These are phyloP conservation scores for Scomber japonicus DNA, from an alignment of 2,113 vertebrate species.

Conservation along the genomic window DNA sequence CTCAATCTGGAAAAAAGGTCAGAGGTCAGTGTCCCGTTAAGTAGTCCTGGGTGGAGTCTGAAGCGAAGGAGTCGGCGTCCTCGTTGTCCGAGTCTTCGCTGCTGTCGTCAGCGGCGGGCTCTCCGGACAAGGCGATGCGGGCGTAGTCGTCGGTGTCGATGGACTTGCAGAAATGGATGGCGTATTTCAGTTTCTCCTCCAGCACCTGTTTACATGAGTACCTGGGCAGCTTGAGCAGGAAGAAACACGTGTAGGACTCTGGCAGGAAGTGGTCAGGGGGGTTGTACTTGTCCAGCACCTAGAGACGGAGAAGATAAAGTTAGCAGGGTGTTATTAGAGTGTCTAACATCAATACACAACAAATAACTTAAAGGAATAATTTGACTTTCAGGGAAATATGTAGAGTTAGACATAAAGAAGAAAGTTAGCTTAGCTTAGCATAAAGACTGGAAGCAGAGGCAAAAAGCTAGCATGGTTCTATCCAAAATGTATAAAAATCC, in stretches of 20 bases:
- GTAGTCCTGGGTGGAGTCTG: slow-evolving; percentile 98
- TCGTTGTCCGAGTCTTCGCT: slow-evolving; percentile 97
- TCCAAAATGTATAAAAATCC: background rate
- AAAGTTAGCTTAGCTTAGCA: background rate
- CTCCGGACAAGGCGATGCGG: slow-evolving; percentile 95
- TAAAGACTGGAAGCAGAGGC: too few species aligned
- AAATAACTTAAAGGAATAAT: background rate
- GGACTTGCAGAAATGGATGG: slow-evolving; percentile 99
- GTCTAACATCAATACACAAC: background rate
- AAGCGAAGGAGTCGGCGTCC: slow-evolving; percentile 98
- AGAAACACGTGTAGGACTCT: slow-evolving; percentile 99
- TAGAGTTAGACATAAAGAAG: background rate
- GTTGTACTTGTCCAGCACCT: slow-evolving; percentile 99
- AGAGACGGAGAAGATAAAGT: background rate
- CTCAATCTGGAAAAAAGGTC: background rate
- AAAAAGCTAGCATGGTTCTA: background rate
- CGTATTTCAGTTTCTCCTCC: slow-evolving; percentile 98
- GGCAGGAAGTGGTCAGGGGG: slow-evolving; percentile 99
- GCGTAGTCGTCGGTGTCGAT: slow-evolving; percentile 99
- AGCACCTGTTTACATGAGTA: slow-evolving; percentile 98
- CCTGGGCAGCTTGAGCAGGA: slow-evolving; percentile 96
- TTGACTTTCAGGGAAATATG: too few species aligned
- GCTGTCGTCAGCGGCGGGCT: slow-evolving; percentile 94
- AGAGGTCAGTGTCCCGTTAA: slow-evolving; percentile 92
- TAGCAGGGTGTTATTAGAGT: background rate